Evolutionary conservation across 53 echinoderm and acorn worm genomes (phyloP).

Genomic region (Apostichopus leukothele): DNA sequence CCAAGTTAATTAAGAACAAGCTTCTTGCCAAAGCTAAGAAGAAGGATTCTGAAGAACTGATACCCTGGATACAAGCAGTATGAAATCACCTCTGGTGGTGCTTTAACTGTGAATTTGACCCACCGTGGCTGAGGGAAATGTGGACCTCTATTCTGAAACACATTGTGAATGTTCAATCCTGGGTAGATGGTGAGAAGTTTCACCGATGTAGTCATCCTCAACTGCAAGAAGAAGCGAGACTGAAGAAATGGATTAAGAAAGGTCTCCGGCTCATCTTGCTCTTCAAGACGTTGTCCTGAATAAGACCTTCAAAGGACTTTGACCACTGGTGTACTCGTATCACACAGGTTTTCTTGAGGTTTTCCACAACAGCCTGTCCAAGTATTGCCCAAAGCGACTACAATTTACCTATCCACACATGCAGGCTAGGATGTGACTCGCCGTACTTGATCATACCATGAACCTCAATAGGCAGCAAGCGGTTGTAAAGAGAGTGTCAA

Average conservation of each 20-base stretch:
- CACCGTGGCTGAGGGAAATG: conserved; percentile 33
- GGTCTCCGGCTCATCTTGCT: conserved; percentile 46
- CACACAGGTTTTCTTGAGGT: conserved; percentile 61
- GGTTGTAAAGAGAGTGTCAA: no score
- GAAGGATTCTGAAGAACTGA: conserved; percentile 39
- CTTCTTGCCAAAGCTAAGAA: conserved; percentile 38
- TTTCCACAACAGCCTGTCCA: conserved; percentile 45
- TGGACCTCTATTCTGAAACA: conserved; percentile 49
- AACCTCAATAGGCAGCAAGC: no score
- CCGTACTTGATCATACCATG: conserved; percentile 26
- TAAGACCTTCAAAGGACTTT: conserved; percentile 47
- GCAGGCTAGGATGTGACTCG: conserved; percentile 36
- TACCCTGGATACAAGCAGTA: conserved; percentile 44
- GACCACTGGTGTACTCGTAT: conserved; percentile 45
- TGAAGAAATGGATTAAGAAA: conserved; percentile 42
- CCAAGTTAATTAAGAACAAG: conserved; percentile 46
- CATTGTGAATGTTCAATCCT: conserved; percentile 35
- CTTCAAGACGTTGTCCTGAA: conserved; percentile 40
- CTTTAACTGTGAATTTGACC: conserved; percentile 30
- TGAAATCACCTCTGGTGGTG: conserved; percentile 50
- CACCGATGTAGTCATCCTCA: conserved; percentile 48
- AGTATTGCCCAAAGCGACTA: conserved; percentile 57
- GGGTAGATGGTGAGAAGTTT: conserved; percentile 29
- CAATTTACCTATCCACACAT: conserved; percentile 22
- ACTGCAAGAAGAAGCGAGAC: neutral